Base-by-base conservation (phyloP, 2,113 vertebrate genomes). In the Petrocephalus zakoni region DNA sequence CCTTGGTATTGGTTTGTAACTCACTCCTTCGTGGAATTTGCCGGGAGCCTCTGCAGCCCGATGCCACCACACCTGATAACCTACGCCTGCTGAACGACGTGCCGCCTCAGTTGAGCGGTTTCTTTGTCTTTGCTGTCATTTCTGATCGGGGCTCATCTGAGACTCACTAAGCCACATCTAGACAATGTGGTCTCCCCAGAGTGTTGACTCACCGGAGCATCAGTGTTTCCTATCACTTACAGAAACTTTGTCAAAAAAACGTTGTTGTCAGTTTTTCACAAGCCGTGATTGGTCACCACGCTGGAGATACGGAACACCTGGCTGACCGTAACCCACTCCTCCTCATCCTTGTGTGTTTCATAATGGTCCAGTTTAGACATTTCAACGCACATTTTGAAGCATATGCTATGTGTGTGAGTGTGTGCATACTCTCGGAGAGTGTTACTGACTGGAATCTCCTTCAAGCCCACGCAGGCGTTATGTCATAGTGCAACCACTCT, bases 141-240 rank as follows among this genome's bases (percentile, higher is more conserved):
- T 75, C 68, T 37, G 68, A 34, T 17, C 13, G 9, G 58, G 22
- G 2, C 61, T 64, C 61, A 64, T 25, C 9, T 25, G 61, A 34
- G 25, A 75, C 1, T 75, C 5, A 2, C 29, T 42, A 11, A 37
- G 72, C 29, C 34, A 37, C 15, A 42, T 78, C 72, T 42, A 19
- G 37, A 78, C 72, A 55, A 29, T 85, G 53, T 21, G 29, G 85
- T 55, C 15, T 29, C 52, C 84, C n/a, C 22, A 5, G 7, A 29
- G 10, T 51, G 46, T 11, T 86, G 85, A 86, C 85, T 86, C 85
- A 86, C 51, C 22, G n/a, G 29, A 56, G 52, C 85, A 55, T 86
- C 52, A 86, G 34, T 10, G 51, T 86, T 86, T 86, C 85, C 85
- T 56, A 56, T 86, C 53, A 21, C 51, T 56, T 52, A 56, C 25